Evolutionary conservation across 2,113 vertebrate genomes (phyloP).

Genomic region (Azemiops feae): DNA sequence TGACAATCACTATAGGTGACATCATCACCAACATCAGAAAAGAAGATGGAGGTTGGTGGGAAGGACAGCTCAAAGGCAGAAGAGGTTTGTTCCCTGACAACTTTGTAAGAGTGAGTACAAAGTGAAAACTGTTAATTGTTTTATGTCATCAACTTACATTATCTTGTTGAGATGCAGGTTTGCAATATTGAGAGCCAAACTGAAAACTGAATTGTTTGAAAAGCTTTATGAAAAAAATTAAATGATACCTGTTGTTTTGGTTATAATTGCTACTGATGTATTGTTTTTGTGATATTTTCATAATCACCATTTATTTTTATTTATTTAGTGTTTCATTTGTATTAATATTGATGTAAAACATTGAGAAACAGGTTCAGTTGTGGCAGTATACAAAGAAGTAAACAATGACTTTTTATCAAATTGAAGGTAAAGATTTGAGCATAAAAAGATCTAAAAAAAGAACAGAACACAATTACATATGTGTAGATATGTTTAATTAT

Average conservation of each 20-base stretch:
- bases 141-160: constrained; percentile 29
- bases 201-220: neutral
- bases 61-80: constrained; percentile 94
- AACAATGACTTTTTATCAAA: neutral
- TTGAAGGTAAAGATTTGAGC: neutral
- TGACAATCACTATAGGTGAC: constrained; percentile 94
- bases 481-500: neutral
- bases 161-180: neutral
- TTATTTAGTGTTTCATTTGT: neutral
- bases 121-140: constrained; percentile 70
- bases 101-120: constrained; percentile 97
- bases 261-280: neutral
- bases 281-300: neutral
- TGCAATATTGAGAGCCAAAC: neutral
- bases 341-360: neutral
- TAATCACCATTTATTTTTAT: neutral
- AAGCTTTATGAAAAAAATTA: neutral
- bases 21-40: constrained; percentile 96
- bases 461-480: neutral
- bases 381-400: neutral
- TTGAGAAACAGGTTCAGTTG: neutral
- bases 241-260: neutral
- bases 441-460: neutral
- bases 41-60: constrained; percentile 98
- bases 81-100: constrained; percentile 99